Conservation (phyloP, 2,113 vertebrate species). For the Neolamprologus hecqui region DNA sequence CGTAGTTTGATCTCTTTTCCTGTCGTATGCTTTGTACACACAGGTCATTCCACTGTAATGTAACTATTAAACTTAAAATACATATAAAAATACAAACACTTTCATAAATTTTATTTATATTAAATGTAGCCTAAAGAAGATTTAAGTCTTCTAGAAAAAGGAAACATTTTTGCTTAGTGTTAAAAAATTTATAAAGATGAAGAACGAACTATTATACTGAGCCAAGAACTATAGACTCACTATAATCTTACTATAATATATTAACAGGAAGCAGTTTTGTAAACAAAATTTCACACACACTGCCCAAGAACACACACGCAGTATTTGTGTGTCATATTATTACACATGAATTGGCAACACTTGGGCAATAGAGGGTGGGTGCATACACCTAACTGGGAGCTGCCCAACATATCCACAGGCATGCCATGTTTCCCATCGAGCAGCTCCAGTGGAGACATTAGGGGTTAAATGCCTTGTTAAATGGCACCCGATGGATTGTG, state of each 20-base stretch:
- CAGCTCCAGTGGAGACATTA: background rate
- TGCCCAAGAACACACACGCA: accelerated
- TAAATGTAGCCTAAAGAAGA: background rate
- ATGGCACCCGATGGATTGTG: background rate
- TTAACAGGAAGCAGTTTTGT: background rate
- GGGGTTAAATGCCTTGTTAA: slow-evolving; percentile 16
- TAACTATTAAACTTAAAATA: background rate
- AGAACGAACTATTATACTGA: background rate
- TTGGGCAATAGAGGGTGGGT: background rate
- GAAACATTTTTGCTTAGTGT: background rate
- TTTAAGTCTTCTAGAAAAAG: background rate
- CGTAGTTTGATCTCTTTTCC: background rate
- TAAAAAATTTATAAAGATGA: background rate
- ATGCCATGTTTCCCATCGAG: background rate
- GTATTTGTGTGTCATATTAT: background rate
- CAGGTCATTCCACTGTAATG: background rate
- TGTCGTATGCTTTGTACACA: accelerated
- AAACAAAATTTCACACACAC: background rate
- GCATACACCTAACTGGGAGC: background rate
- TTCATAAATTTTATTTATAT: accelerated
- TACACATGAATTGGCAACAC: background rate
- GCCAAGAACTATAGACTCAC: background rate
- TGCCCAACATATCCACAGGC: background rate
- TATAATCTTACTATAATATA: background rate
- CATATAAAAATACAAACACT: background rate